Conservation (phyloP, 2,797 vertebrate genomes). For the Myripristis jacobus region DNA sequence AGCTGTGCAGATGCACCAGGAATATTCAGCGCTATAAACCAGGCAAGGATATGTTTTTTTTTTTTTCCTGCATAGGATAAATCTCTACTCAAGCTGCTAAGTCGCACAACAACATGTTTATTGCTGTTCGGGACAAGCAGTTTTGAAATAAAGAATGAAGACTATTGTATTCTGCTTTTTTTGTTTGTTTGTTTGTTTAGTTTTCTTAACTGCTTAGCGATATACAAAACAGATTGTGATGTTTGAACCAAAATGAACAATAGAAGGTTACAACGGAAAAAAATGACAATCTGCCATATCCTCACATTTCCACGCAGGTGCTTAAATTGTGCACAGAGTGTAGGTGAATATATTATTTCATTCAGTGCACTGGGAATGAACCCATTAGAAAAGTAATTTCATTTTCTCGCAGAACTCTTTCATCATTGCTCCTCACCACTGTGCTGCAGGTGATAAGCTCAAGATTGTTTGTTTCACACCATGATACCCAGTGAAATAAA, state of each 20-base stretch:
- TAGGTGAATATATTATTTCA: slow-evolving; percentile 31
- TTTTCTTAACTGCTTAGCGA: neutral
- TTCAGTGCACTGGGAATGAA: slow-evolving; percentile 32
- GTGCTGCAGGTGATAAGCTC: neutral
- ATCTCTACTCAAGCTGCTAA: too few relatives aligned
- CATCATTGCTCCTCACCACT: slow-evolving; percentile 19
- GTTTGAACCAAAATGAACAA: slow-evolving; percentile 3
- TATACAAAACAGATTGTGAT: neutral
- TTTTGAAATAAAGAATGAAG: neutral
- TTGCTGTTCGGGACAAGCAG: neutral
- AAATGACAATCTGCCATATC: neutral
- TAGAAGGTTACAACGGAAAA: too few relatives aligned
- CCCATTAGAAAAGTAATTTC: slow-evolving; percentile 39
- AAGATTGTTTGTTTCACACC: slow-evolving; percentile 1
- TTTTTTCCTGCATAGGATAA: neutral
- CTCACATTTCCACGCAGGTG: slow-evolving; percentile 7
- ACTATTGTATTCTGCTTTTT: neutral
- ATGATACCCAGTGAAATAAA: neutral
- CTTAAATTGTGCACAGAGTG: neutral
- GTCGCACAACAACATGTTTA: too few relatives aligned
- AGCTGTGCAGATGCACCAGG: neutral
- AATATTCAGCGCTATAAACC: too few relatives aligned
- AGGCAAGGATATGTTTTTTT: neutral
- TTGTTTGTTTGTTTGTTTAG: neutral
- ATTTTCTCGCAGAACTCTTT: neutral